Conservation (phyloP, 2,888 invertebrate genomes). For the Torymus aiolomorphi region DNA sequence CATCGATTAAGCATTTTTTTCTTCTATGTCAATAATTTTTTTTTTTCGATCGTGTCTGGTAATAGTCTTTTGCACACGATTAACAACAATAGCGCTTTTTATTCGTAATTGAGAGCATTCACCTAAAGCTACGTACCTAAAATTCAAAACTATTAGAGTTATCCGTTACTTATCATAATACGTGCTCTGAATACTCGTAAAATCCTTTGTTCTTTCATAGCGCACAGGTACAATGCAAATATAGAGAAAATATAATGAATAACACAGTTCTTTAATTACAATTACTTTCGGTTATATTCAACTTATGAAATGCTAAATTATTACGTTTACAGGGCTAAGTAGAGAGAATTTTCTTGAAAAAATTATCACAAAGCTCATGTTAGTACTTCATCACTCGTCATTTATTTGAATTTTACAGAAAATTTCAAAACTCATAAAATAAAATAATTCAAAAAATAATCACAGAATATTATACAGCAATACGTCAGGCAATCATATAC, state of each 20-base stretch:
- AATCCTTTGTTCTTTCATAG: conserved; percentile 12
- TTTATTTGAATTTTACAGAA: neutral
- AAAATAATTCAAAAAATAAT: too few relatives aligned
- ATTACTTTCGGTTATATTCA: conserved; percentile 35
- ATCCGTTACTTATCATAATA: conserved; percentile 33
- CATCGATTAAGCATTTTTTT: conserved; percentile 43
- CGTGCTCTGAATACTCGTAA: conserved; percentile 17
- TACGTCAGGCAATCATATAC: too few relatives aligned
- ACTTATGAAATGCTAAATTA: conserved; percentile 15
- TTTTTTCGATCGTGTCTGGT: conserved; percentile 28
- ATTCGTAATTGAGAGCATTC: conserved; percentile 44
- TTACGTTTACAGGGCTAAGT: neutral
- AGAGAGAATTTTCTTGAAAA: conserved; percentile 24
- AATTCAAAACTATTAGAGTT: conserved; percentile 51
- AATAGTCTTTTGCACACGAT: conserved; percentile 39
- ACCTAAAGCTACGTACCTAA: conserved; percentile 46
- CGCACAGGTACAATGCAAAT: conserved; percentile 40
- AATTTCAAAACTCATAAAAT: too few relatives aligned
- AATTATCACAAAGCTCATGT: neutral
- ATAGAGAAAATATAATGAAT: neutral
- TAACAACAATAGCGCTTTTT: conserved; percentile 45
- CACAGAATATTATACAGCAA: too few relatives aligned
- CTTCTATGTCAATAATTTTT: conserved; percentile 36
- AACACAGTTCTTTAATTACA: conserved; percentile 16
- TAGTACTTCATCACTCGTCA: neutral